These are phyloP conservation scores for Gnathonemus longibarbis DNA, from an alignment of 2,113 vertebrate genomes.

Conservation along the genomic window DNA sequence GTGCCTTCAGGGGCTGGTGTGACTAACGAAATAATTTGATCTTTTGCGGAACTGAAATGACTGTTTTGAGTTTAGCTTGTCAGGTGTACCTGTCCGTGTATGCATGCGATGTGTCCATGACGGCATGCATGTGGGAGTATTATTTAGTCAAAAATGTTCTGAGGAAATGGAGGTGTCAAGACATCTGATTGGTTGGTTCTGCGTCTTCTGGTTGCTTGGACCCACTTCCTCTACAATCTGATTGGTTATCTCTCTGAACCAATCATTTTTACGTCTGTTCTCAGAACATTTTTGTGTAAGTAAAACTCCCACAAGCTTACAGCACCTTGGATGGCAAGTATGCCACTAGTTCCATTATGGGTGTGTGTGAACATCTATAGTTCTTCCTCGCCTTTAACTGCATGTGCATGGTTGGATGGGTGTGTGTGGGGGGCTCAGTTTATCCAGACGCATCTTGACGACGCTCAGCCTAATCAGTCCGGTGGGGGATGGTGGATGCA, in stretches of 20 bases:
- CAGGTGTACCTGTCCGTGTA: background rate
- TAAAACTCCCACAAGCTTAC: background rate
- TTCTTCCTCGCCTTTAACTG: background rate
- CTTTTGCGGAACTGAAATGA: background rate
- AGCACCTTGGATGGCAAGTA: background rate
- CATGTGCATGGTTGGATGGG: background rate
- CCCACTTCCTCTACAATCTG: too few species aligned
- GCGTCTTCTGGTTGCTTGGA: too few species aligned
- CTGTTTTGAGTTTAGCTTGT: background rate
- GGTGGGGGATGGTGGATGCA: background rate
- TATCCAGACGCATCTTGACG: background rate
- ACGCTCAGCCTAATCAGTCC: background rate
- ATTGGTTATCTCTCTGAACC: too few species aligned
- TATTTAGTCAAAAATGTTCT: background rate
- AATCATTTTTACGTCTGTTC: too few species aligned
- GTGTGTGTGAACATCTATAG: background rate
- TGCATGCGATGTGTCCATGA: background rate
- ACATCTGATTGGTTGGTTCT: background rate
- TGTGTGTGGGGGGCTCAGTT: background rate
- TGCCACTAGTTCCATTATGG: background rate
- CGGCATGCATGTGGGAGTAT: background rate
- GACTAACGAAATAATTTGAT: background rate
- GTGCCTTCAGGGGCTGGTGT: background rate
- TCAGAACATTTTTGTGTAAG: too few species aligned
- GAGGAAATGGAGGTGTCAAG: background rate